phyloP scores from a whole-genome alignment of 2,113 vertebrate species.

The Laticauda colubrina region DNA sequence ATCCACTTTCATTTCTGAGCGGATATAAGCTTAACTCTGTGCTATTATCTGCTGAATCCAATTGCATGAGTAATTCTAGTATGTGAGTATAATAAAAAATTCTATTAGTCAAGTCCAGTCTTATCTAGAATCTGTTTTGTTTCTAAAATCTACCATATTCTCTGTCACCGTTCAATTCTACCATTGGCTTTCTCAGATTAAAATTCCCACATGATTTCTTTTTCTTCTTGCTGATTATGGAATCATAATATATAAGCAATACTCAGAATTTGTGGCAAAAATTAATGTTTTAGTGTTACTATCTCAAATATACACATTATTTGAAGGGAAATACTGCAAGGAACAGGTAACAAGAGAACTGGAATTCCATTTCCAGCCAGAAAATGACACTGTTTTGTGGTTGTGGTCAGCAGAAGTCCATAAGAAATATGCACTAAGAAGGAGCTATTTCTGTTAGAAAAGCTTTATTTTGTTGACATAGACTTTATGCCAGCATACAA shows the following conservation, averaged over 20 bases:
- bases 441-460: conserved; percentile 43
- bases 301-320: conserved; percentile 45
- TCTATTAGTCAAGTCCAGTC: not conserved
- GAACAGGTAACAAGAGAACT: conserved; percentile 50
- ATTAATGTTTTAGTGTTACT: conserved; percentile 49
- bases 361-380: conserved; percentile 57
- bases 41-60: not conserved
- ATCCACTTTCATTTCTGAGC: not conserved
- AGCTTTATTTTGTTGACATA: not conserved
- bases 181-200: not conserved
- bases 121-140: not conserved
- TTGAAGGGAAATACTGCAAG: conserved; percentile 49
- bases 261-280: conserved; percentile 10
- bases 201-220: not conserved
- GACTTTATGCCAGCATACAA: conserved; percentile 42
- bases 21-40: not conserved
- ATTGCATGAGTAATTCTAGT: not conserved
- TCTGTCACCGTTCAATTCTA: not conserved
- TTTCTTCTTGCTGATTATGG: not conserved
- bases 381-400: conserved; percentile 54
- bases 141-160: not conserved
- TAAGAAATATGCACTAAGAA: conserved; percentile 42
- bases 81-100: not conserved
- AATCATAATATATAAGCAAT: not conserved
- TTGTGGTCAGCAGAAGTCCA: conserved; percentile 50